Base-by-base conservation (phyloP, 2,888 invertebrate species). In the Andrena bicolor region DNA sequence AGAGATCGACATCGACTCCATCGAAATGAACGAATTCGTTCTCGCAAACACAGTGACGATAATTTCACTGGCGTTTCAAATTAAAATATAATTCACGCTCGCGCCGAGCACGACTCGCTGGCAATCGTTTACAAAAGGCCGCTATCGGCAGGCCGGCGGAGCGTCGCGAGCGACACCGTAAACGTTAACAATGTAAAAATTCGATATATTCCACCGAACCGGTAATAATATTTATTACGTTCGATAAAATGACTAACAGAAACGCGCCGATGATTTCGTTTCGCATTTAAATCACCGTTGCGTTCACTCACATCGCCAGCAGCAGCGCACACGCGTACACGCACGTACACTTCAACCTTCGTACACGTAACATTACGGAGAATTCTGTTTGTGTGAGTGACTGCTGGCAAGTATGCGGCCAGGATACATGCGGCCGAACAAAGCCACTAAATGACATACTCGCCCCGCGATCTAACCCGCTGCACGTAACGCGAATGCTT, bases 371-470 rank as follows among this genome's bases (percentile, higher is more conserved):
- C 51, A 68, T 78, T 73, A 63, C 48, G 28, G 26, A n/a, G 41
- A 68, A 68, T 71, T 70, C 41, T 32, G 53, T 16, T 56, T 26
- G 70, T 56, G 51, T 68, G 70, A 66, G 64, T 79, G 76, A 73
- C 72, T 65, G 60, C 53, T 61, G 64, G 28, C 65, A 65, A 32
- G 68, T 28, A 30, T 76, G 68, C 26, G 35, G 23, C 48, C 48
- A 35, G 70, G 30, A 72, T 76, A 68, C 80, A 77, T 74, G 80
- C 70, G 80, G 77, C 61, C 83, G 84, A 86, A 85, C 86, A 86
- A 88, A 89, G 82, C 86, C 78, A 76, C 81, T 82, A 86, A 89
- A 87, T 89, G 87, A 89, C 85, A 86, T 83, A 82, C 72, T 83
- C 74, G 81, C 53, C 69, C 60, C 60, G 58, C 71, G 74, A 83